These are phyloP conservation scores for Bombus confusus DNA, from an alignment of 1,140 invertebrate species.

Conservation along the genomic window DNA sequence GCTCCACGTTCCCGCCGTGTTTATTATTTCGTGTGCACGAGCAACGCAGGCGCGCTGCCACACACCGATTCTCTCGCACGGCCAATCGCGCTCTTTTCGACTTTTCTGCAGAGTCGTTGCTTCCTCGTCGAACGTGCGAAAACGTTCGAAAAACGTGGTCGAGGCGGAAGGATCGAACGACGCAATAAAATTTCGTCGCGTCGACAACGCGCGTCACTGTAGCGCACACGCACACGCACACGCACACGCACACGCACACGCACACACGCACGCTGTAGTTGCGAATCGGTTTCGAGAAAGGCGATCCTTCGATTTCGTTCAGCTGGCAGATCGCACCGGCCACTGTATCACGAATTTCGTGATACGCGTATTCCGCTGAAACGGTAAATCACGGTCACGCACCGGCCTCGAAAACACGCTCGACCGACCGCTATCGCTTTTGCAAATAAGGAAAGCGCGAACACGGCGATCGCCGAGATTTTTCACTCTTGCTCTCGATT, in stretches of 20 bases:
- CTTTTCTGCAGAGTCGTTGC: not conserved
- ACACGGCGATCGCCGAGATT: not conserved
- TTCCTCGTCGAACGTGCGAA: too few species aligned
- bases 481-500: not conserved
- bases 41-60: not conserved
- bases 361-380: not conserved
- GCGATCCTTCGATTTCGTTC: not conserved
- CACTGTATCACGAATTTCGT: not conserved
- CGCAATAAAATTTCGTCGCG: not conserved
- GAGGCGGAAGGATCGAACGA: too few species aligned
- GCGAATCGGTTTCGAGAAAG: not conserved
- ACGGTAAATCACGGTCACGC: not conserved
- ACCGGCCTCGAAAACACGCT: not conserved
- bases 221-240: too few species aligned
- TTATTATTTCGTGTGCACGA: slow-evolving; percentile 19
- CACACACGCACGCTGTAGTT: too few species aligned
- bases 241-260: too few species aligned
- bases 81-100: not conserved
- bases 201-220: too few species aligned
- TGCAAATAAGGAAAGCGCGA: not conserved
- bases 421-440: slow-evolving; percentile 3
- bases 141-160: too few species aligned
- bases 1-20: not conserved
- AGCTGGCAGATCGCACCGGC: not conserved
- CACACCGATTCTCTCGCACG: not conserved